phyloP scores from a whole-genome alignment of 2,888 invertebrate species.

The Erebia epiphron region DNA sequence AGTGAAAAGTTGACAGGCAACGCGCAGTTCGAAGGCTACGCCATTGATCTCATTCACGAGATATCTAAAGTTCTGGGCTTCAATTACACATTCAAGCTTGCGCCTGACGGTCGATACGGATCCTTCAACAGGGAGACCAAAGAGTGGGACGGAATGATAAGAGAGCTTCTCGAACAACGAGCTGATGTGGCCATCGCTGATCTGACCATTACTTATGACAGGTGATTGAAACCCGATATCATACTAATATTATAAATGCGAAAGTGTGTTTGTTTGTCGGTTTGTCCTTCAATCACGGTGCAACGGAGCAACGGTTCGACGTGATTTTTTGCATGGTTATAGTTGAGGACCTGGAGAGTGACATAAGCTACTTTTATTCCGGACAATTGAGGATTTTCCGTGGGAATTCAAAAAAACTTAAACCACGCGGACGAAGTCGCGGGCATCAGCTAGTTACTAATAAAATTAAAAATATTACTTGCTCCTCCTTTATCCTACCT shows the following conservation, averaged over 20 bases:
- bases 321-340: no score
- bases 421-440: no score
- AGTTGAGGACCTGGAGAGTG: no score
- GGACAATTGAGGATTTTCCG: no score
- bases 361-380: no score
- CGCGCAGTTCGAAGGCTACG: constrained; percentile 97
- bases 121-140: constrained; percentile 91
- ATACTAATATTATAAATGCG: no score
- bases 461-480: neutral
- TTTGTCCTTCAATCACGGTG: no score
- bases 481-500: neutral
- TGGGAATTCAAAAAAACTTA: no score
- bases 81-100: constrained; percentile 93
- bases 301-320: no score
- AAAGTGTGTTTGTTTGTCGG: no score
- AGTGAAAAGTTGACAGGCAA: constrained; percentile 93
- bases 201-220: constrained; percentile 97
- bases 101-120: constrained; percentile 93
- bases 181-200: constrained; percentile 98
- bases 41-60: constrained; percentile 96
- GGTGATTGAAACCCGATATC: constrained; percentile 79
- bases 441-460: no score
- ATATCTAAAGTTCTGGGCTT: constrained; percentile 94
- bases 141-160: constrained; percentile 96
- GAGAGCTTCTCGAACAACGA: constrained; percentile 93